Percentiles rank a stretch among this genome's conserved stretches.
These are phyloP conservation scores for Busseola fusca DNA, from an alignment of 2,888 invertebrate species.

Conservation along the genomic window DNA sequence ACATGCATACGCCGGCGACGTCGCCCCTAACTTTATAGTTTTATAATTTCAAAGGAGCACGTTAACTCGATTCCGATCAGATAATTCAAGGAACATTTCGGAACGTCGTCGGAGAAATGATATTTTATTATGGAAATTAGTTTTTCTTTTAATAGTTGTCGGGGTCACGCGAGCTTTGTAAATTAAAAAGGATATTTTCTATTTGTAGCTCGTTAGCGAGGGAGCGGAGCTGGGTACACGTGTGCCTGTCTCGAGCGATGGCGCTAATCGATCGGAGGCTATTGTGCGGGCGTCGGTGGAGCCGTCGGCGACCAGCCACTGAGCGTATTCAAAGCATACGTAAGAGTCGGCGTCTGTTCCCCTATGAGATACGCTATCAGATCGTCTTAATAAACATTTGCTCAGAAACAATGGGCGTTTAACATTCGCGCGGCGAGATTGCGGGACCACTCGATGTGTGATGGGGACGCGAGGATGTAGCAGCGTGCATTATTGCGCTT, in stretches of 20 bases:
- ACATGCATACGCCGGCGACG: constrained; percentile 84
- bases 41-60: constrained; percentile 85
- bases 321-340: constrained; percentile 82
- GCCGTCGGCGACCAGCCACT: constrained; percentile 61
- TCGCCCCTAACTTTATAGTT: constrained; percentile 86
- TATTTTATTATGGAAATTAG: constrained; percentile 87
- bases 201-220: constrained; percentile 79
- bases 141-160: constrained; percentile 85
- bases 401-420: constrained; percentile 84
- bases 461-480: constrained; percentile 64
- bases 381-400: constrained; percentile 88
- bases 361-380: constrained; percentile 85
- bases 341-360: constrained; percentile 80
- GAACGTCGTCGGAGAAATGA: constrained; percentile 69
- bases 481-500: constrained; percentile 74
- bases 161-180: constrained; percentile 81
- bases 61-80: constrained; percentile 86
- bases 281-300: constrained; percentile 73
- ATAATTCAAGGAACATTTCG: constrained; percentile 76
- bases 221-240: constrained; percentile 59
- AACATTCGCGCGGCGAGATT: constrained; percentile 78
- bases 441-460: constrained; percentile 68
- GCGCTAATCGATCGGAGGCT: constrained; percentile 83
- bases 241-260: constrained; percentile 67
- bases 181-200: constrained; percentile 79